These are phyloP conservation scores for Muntiacus reevesi DNA, from an alignment of 2,113 vertebrate genomes.

Conservation along the genomic window DNA sequence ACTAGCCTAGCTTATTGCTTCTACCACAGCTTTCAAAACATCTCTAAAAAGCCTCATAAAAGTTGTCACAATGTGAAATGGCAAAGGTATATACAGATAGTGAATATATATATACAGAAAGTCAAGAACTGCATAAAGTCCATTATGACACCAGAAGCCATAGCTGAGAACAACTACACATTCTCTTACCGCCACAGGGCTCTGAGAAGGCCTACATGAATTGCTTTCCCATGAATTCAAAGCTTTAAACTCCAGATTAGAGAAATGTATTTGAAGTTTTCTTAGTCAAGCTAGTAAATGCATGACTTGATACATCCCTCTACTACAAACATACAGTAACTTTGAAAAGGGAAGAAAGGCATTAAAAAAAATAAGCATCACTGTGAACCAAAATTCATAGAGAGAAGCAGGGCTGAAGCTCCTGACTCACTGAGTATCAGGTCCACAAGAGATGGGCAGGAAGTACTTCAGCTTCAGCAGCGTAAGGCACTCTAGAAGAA, in stretches of 20 bases:
- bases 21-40: slow-evolving; percentile 19
- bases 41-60: slow-evolving; percentile 48
- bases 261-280: neutral
- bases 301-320: neutral
- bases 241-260: neutral
- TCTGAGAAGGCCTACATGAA: neutral
- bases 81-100: neutral
- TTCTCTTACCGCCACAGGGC: neutral
- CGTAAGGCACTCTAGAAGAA: neutral
- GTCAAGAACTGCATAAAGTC: slow-evolving; percentile 45
- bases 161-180: neutral
- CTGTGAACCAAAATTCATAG: neutral
- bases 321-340: neutral
- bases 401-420: neutral
- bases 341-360: neutral
- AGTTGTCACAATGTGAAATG: slow-evolving; percentile 38
- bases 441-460: neutral
- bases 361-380: neutral
- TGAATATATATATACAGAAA: neutral
- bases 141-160: slow-evolving; percentile 14
- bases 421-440: neutral
- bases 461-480: neutral
- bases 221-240: neutral
- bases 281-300: neutral
- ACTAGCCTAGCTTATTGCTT: slow-evolving; percentile 3